Evolutionary conservation across 2,113 vertebrate species (phyloP).

Genomic region (Gymnobelideus leadbeateri): DNA sequence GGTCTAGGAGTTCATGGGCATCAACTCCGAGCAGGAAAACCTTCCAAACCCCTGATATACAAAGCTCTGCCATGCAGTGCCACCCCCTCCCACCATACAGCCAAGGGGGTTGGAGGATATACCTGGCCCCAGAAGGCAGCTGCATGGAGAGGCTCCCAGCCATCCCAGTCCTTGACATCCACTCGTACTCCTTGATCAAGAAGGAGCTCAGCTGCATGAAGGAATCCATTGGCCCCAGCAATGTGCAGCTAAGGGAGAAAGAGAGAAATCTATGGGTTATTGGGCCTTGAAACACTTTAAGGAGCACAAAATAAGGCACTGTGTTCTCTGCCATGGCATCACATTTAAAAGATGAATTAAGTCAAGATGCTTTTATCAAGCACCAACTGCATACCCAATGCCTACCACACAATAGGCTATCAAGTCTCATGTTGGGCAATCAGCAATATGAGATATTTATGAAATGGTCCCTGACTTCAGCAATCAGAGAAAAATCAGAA

Average conservation of each 20-base stretch:
- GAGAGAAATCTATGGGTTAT: slow-evolving; percentile 32
- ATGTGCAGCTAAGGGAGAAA: slow-evolving; percentile 91
- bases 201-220: slow-evolving; percentile 94
- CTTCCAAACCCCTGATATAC: background rate
- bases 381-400: background rate
- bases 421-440: background rate
- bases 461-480: background rate
- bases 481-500: background rate
- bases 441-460: background rate
- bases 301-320: background rate
- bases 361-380: background rate
- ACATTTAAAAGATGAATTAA: background rate
- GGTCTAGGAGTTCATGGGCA: background rate
- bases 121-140: slow-evolving; percentile 99
- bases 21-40: background rate
- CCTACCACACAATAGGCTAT: background rate
- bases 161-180: slow-evolving; percentile 93
- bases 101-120: slow-evolving; percentile 5
- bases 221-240: slow-evolving; percentile 94
- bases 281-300: background rate
- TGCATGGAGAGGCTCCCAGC: slow-evolving; percentile 97
- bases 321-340: background rate
- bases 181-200: slow-evolving; percentile 93
- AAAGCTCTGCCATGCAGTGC: background rate
- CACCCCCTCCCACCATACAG: background rate